Conservation (phyloP, 2,797 vertebrate species). For the Enteromius viviparus region DNA sequence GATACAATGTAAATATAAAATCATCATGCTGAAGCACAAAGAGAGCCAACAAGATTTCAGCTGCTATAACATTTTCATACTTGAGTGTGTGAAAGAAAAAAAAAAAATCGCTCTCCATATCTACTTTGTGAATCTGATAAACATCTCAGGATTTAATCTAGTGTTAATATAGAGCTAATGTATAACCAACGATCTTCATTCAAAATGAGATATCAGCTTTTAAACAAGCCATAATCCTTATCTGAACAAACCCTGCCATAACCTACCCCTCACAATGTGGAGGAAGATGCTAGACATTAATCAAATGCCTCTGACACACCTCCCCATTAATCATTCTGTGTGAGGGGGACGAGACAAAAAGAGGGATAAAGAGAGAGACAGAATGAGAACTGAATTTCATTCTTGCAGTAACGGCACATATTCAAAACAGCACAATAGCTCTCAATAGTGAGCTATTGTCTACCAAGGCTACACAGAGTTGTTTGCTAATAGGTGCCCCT, state of each 20-base stretch:
- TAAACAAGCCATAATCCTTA: constrained; percentile 34
- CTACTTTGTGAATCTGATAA: constrained; percentile 19
- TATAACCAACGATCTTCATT: constrained; percentile 22
- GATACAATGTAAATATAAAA: background rate
- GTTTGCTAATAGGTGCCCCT: background rate
- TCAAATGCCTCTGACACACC: constrained; percentile 50
- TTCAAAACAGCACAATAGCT: background rate
- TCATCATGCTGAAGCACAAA: background rate
- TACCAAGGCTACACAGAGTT: background rate
- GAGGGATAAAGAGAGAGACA: constrained; percentile 10
- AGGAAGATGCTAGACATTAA: constrained; percentile 57
- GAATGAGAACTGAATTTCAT: constrained; percentile 4
- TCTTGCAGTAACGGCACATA: background rate
- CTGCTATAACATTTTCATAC: background rate
- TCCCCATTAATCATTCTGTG: constrained; percentile 57
- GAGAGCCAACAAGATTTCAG: background rate
- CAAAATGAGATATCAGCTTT: constrained; percentile 34
- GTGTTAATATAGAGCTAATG: constrained; percentile 5
- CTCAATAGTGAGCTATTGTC: background rate
- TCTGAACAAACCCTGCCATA: constrained; percentile 12
- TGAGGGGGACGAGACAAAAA: constrained; percentile 31
- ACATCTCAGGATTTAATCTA: constrained; percentile 22
- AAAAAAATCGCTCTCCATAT: background rate
- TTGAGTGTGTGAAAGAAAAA: background rate
- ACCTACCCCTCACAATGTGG: constrained; percentile 22